Evolutionary conservation across 1,140 invertebrate genomes (phyloP).

Genomic region (Drosophila tani): DNA sequence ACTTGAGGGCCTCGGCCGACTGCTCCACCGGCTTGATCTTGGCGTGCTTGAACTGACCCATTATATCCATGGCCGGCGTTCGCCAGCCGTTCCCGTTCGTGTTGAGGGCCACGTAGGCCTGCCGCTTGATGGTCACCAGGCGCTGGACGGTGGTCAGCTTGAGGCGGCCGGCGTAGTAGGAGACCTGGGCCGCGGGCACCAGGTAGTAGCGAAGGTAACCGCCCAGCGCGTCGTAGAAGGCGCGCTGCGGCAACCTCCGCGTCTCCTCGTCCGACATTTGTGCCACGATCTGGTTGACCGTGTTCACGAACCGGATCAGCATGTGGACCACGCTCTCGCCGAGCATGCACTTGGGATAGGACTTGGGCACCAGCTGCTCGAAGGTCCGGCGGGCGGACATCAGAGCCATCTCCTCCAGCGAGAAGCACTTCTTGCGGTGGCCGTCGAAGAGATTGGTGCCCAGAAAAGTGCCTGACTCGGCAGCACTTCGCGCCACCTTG

Average conservation of each 20-base stretch:
- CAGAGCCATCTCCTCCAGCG: slow-evolving; percentile 71
- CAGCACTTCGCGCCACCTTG: neutral
- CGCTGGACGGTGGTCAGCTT: slow-evolving; percentile 61
- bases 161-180: slow-evolving; percentile 75
- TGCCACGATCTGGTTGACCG: slow-evolving; percentile 65
- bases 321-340: slow-evolving; percentile 52
- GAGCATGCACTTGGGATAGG: slow-evolving; percentile 47
- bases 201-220: slow-evolving; percentile 75
- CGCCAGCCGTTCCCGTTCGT: slow-evolving; percentile 82
- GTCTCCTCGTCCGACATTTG: slow-evolving; percentile 44
- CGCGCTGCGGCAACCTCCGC: slow-evolving; percentile 50
- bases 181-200: slow-evolving; percentile 72
- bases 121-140: slow-evolving; percentile 56
- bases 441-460: slow-evolving; percentile 77
- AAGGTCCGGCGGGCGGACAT: slow-evolving; percentile 73
- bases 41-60: slow-evolving; percentile 29
- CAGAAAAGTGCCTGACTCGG: slow-evolving; percentile 36
- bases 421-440: slow-evolving; percentile 72
- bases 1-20: neutral
- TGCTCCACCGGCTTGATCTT: slow-evolving; percentile 48
- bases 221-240: slow-evolving; percentile 78
- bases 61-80: slow-evolving; percentile 45
- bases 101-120: slow-evolving; percentile 68
- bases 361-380: slow-evolving; percentile 65
- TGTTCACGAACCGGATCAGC: slow-evolving; percentile 75